Percentiles rank a stretch among this genome's conserved stretches.
Evolutionary conservation across 2,888 invertebrate species (phyloP).

Genomic region (Stegophylla sp.): DNA sequence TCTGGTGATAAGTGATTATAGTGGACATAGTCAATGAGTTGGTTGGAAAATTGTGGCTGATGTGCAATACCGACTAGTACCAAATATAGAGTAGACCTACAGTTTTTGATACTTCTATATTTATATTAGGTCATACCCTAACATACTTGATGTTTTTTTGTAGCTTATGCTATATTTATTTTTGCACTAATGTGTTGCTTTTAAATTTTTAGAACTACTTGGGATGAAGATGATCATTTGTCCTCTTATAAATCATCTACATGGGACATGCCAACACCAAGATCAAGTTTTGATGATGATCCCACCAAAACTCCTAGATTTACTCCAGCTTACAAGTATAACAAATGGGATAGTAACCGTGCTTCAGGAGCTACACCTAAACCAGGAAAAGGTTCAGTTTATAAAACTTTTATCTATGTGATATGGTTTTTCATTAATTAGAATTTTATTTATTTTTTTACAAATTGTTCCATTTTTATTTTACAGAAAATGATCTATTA

Average conservation of each 20-base stretch:
- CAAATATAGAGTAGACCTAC: too few species aligned
- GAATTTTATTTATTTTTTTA: background rate
- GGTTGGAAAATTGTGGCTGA: too few species aligned
- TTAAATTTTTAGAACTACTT: conserved; percentile 70
- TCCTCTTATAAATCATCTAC: conserved; percentile 74
- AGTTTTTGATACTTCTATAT: background rate
- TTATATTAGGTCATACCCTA: background rate
- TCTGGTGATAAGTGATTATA: too few species aligned
- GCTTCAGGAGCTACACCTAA: conserved; percentile 73
- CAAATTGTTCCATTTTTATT: background rate
- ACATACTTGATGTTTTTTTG: background rate
- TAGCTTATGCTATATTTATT: background rate
- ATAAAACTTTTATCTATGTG: background rate
- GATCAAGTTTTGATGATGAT: conserved; percentile 60
- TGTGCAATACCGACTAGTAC: too few species aligned
- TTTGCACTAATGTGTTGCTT: conserved; percentile 7
- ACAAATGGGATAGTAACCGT: conserved; percentile 77
- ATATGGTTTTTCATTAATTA: background rate
- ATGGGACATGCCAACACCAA: conserved; percentile 94
- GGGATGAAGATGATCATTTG: conserved; percentile 75
- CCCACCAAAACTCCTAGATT: conserved; percentile 77
- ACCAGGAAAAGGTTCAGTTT: conserved; percentile 64
- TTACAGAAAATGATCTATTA: conserved; percentile 68
- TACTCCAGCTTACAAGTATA: conserved; percentile 87
- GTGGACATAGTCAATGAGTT: too few species aligned